Evolutionary conservation across 2,797 vertebrate species (phyloP).

Genomic region (Myoxocephalus aenaeus): DNA sequence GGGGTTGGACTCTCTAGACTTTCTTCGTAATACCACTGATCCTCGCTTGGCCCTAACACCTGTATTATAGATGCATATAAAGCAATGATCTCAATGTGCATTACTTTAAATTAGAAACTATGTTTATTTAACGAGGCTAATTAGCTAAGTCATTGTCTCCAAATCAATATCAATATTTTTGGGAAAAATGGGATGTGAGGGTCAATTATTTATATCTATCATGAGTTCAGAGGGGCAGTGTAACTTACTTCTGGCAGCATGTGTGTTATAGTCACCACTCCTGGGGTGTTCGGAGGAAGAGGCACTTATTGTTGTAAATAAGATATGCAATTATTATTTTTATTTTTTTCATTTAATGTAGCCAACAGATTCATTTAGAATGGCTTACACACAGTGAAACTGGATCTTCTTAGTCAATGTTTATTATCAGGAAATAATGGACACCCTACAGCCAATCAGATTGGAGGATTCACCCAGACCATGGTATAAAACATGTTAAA

Average conservation of each 20-base stretch:
- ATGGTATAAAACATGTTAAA: not conserved
- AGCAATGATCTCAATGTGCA: not conserved
- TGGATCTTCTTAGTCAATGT: not conserved
- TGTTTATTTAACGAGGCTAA: not conserved
- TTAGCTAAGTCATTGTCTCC: too few relatives aligned
- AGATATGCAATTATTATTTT: not conserved
- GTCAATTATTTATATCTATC: not conserved
- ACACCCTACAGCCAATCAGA: not conserved
- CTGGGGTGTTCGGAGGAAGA: not conserved
- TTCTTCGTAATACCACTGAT: constrained; percentile 8
- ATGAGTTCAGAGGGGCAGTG: not conserved
- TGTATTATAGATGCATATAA: not conserved
- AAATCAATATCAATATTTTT: too few relatives aligned
- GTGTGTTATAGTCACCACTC: too few relatives aligned
- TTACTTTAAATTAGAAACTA: not conserved
- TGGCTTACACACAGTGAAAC: not conserved
- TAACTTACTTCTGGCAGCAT: too few relatives aligned
- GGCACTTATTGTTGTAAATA: not conserved
- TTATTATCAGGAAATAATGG: too few relatives aligned
- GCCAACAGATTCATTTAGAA: not conserved
- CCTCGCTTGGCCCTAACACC: not conserved
- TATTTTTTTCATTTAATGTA: not conserved
- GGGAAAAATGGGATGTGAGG: not conserved
- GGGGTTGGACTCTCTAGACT: not conserved
- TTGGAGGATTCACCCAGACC: not conserved